Evolutionary conservation across 2,797 vertebrate species (phyloP), one percentile per base, ranked within the genome.

Genomic region (Siniperca scherzeri): DNA sequence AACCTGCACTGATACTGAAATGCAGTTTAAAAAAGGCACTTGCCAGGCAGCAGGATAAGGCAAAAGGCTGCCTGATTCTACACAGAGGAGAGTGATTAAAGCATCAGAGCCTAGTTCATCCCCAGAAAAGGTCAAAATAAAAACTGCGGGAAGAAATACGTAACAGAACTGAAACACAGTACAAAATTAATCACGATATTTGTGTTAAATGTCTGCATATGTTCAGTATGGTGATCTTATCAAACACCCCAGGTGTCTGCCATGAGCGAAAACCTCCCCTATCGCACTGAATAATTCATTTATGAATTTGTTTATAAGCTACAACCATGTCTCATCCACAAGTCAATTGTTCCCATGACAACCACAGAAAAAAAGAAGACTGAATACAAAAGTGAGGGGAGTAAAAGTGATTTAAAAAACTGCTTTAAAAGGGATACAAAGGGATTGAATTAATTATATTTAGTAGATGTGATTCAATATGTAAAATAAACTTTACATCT

Each of bases 21-120:
- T 66, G 44, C 36, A 80, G 61, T 59, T 80, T 55, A 75, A 87
- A 83, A 88, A 89, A 91, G 84, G 87, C 86, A 94, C 86, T 80
- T 81, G 65, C 64, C 22, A 72, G 73, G 50, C 33, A 81, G 68
- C 21, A 62, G 40, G 61, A 53, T 22, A 67, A 82, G 38, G 38
- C 59, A 67, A 73, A 74, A 2, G 0, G 36, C n/a, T n/a, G 21
- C 46, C 70, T 52, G 50, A 74, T 67, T 77, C 62, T 60, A 53
- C 12, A 57, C 13, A 59, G 22, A 50, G 66, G 8, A 48, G 11
- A 62, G 38, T 33, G 57, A 81, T 53, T 56, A 50, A 78, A 83
- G 69, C 66, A 83, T 60, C 22, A 74, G 22, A 85, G 55, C 27
- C 21, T 3, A 65, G 30, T 53, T 73, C 16, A 77, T 57, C 56